Percentiles rank a stretch among this genome's conserved stretches.
These are phyloP conservation scores for Salvelinus namaycush DNA, from an alignment of 2,113 vertebrate species.

Conservation along the genomic window DNA sequence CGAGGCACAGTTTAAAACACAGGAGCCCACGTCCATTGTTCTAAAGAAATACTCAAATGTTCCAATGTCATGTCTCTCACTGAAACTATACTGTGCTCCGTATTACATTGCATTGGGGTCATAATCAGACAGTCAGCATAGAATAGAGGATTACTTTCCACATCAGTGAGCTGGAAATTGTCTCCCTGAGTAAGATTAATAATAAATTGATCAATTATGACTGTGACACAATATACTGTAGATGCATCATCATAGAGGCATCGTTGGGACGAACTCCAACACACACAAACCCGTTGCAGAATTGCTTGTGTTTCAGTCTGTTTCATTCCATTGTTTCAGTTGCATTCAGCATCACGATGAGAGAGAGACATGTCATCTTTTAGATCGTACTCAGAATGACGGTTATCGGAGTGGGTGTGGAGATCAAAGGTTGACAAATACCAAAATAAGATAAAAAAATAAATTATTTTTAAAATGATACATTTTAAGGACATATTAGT, in stretches of 20 bases:
- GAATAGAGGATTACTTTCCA: no score
- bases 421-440: neutral
- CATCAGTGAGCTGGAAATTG: no score
- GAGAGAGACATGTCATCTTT: neutral
- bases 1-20: constrained; percentile 23
- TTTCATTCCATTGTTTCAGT: neutral
- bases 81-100: neutral
- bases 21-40: constrained; percentile 17
- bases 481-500: no score
- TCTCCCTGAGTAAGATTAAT: no score
- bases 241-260: no score
- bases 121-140: no score
- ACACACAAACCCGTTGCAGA: neutral
- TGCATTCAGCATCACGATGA: no score
- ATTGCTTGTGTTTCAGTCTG: neutral
- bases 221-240: no score
- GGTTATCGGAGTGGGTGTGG: neutral
- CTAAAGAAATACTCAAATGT: constrained; percentile 9
- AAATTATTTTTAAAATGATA: neutral
- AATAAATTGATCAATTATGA: no score
- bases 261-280: no score
- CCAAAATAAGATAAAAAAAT: neutral
- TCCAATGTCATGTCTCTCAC: neutral
- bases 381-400: neutral
- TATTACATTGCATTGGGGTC: no score